Percentiles rank a stretch among this genome's conserved stretches.
phyloP scores from a whole-genome alignment of 2,888 invertebrate species.

The Cephus spinipes region DNA sequence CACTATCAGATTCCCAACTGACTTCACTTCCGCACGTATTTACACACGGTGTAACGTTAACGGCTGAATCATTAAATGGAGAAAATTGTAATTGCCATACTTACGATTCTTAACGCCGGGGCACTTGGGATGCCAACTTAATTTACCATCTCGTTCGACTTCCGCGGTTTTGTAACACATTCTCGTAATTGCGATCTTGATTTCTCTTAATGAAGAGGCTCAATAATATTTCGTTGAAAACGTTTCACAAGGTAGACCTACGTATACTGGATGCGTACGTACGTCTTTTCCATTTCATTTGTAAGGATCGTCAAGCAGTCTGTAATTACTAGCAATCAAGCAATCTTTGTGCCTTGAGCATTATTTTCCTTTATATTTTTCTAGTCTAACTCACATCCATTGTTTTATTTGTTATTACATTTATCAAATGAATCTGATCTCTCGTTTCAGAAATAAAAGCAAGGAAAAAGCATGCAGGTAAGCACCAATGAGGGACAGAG shows the following conservation, averaged over 20 bases:
- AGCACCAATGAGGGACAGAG: slow-evolving; percentile 38
- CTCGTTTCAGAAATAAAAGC: slow-evolving; percentile 78
- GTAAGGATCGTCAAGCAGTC: not conserved
- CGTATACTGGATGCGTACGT: not conserved
- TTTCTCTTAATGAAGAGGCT: not conserved
- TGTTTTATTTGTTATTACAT: not conserved
- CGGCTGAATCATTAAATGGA: slow-evolving; percentile 2
- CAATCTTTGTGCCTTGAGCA: not conserved
- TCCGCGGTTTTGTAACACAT: not conserved
- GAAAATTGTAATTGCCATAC: not conserved
- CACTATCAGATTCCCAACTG: slow-evolving; percentile 34
- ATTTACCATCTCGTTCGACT: slow-evolving; percentile 23
- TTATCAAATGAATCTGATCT: slow-evolving; percentile 4
- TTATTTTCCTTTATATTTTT: not conserved
- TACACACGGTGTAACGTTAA: slow-evolving; percentile 22
- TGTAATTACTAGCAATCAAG: not conserved
- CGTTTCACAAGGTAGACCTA: not conserved
- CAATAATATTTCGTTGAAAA: slow-evolving; percentile 2
- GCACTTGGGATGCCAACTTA: not conserved
- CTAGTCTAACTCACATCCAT: not conserved
- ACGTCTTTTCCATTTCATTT: not conserved
- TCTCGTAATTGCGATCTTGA: not conserved
- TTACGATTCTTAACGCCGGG: not conserved
- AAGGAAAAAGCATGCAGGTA: slow-evolving; percentile 80
- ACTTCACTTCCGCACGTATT: slow-evolving; percentile 28